Percentiles rank a stretch among this genome's conserved stretches.
phyloP scores from a whole-genome alignment of 2,113 vertebrate genomes.

The Octodon degus region DNA sequence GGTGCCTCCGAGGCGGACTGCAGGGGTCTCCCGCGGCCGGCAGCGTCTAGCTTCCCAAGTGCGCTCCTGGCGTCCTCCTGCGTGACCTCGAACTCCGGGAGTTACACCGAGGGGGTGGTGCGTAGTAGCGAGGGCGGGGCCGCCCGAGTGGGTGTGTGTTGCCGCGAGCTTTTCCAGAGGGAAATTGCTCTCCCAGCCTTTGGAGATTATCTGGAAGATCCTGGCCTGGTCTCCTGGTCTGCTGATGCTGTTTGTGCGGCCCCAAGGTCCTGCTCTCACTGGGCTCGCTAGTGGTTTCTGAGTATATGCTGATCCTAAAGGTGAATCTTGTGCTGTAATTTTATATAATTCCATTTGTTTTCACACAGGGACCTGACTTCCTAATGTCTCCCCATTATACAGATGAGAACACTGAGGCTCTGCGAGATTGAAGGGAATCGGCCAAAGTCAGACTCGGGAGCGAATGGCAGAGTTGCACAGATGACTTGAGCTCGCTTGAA shows the following conservation, averaged over 20 bases:
- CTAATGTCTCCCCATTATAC: neutral
- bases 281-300: neutral
- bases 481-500: neutral
- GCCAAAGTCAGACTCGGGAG: neutral
- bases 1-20: neutral
- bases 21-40: neutral
- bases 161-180: neutral
- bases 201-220: neutral
- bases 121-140: constrained; percentile 46
- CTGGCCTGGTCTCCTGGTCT: neutral
- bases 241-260: neutral
- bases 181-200: neutral
- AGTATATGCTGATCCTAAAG: neutral
- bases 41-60: neutral
- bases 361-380: neutral
- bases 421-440: neutral
- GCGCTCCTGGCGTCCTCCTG: neutral
- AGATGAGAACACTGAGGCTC: constrained; percentile 60
- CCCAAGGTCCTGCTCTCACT: neutral
- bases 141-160: neutral
- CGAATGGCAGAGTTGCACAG: neutral
- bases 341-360: neutral
- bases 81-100: constrained; percentile 42
- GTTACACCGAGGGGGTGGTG: neutral
- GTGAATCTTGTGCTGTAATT: neutral